Evolutionary conservation across 1,140 invertebrate species (phyloP).

Genomic region (Ceratoteleas bidentatus): DNA sequence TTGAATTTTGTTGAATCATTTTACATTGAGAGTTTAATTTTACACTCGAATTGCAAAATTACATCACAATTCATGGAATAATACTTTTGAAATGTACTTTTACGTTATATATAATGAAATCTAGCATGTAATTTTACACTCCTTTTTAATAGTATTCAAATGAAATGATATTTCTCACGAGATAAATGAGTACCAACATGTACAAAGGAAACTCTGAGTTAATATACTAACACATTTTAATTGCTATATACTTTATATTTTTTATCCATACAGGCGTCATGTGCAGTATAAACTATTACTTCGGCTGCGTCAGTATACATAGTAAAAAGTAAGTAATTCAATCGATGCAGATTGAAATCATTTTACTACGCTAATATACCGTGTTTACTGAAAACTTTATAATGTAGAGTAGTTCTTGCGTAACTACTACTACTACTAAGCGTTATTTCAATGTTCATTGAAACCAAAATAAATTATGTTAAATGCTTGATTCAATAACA

Average conservation of each 20-base stretch:
- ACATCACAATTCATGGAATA: too few species aligned
- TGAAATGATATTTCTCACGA: too few species aligned
- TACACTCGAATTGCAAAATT: too few species aligned
- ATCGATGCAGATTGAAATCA: slow-evolving; percentile 4
- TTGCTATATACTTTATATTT: too few species aligned
- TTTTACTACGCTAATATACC: slow-evolving; percentile 20
- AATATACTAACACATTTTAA: too few species aligned
- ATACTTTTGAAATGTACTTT: too few species aligned
- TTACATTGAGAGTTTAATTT: too few species aligned
- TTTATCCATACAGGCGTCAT: neutral
- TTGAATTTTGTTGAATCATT: too few species aligned
- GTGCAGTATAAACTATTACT: neutral
- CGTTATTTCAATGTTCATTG: slow-evolving; percentile 33
- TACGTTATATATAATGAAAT: too few species aligned
- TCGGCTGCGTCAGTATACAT: neutral
- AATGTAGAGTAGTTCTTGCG: slow-evolving; percentile 34
- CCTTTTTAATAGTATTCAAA: too few species aligned
- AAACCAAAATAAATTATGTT: slow-evolving; percentile 44
- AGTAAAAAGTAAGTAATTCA: neutral
- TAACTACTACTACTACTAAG: too few species aligned
- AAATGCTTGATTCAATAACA: slow-evolving; percentile 34
- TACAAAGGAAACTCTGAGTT: neutral
- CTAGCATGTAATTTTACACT: too few species aligned
- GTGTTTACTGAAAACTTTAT: slow-evolving; percentile 26
- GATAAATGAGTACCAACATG: neutral